Percentiles rank a stretch among this genome's conserved stretches.
Evolutionary conservation across 1,140 invertebrate species (phyloP).

Genomic region (Heliothis virescens): DNA sequence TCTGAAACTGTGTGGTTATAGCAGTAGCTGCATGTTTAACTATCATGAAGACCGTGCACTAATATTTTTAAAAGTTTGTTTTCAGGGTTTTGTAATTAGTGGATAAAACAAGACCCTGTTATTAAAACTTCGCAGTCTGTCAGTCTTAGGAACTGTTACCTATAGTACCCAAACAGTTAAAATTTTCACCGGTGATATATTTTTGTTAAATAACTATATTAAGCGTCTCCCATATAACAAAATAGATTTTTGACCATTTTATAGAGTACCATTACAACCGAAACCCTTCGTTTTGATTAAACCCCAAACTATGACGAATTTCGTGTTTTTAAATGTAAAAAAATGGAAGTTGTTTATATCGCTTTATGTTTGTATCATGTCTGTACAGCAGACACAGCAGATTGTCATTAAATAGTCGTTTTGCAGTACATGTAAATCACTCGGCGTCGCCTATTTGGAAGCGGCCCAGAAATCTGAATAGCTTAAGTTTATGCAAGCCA

Average conservation of each 20-base stretch:
- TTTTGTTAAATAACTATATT: too few species aligned
- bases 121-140: too few species aligned
- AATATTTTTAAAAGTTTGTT: background rate
- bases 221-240: too few species aligned
- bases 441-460: slow-evolving; percentile 55
- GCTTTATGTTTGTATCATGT: background rate
- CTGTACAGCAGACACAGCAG: slow-evolving; percentile 20
- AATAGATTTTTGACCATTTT: too few species aligned
- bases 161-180: too few species aligned
- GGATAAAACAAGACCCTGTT: background rate
- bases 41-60: background rate
- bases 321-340: too few species aligned
- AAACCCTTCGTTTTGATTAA: background rate
- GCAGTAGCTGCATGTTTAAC: slow-evolving; percentile 8
- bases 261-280: too few species aligned
- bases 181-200: too few species aligned
- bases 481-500: slow-evolving; percentile 58
- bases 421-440: slow-evolving; percentile 58
- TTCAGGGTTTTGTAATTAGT: background rate
- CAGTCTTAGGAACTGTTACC: too few species aligned
- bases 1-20: background rate
- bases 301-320: background rate
- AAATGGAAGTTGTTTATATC: background rate
- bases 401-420: slow-evolving; percentile 55
- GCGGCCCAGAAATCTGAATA: slow-evolving; percentile 54